Evolutionary conservation across 2,797 vertebrate genomes (phyloP).

Genomic region (Paramormyrops hopkinsi): DNA sequence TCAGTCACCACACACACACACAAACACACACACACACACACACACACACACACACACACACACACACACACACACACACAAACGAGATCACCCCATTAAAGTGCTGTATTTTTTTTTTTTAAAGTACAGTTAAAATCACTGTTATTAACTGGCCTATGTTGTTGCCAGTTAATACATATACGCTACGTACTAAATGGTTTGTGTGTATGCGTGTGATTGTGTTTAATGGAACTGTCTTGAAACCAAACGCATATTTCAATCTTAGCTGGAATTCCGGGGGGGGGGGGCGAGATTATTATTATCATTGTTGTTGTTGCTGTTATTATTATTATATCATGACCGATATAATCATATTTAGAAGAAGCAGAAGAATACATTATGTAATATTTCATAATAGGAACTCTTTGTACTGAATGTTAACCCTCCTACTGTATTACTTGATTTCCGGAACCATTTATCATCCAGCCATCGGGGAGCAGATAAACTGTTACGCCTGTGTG

Average conservation of each 20-base stretch:
- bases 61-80: background rate
- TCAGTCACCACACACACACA: background rate
- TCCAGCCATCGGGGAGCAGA: background rate
- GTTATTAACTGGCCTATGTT: background rate
- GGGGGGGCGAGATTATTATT: background rate
- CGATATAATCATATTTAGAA: background rate
- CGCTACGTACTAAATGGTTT: background rate
- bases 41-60: background rate
- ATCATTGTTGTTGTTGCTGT: background rate
- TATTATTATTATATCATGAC: background rate
- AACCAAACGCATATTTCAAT: background rate
- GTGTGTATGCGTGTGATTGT: background rate
- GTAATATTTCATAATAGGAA: background rate
- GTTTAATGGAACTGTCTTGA: background rate
- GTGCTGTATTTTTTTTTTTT: background rate
- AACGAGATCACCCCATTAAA: background rate
- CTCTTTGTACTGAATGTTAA: background rate
- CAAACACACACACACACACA: background rate
- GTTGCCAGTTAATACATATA: background rate
- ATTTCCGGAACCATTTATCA: conserved; percentile 2
- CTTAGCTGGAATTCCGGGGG: background rate
- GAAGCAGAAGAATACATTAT: background rate
- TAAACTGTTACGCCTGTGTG: conserved; percentile 1
- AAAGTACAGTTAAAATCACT: background rate
- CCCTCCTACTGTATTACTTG: background rate